Base-by-base conservation (phyloP, 2,888 invertebrate genomes). In the Yponomeuta malinellus region DNA sequence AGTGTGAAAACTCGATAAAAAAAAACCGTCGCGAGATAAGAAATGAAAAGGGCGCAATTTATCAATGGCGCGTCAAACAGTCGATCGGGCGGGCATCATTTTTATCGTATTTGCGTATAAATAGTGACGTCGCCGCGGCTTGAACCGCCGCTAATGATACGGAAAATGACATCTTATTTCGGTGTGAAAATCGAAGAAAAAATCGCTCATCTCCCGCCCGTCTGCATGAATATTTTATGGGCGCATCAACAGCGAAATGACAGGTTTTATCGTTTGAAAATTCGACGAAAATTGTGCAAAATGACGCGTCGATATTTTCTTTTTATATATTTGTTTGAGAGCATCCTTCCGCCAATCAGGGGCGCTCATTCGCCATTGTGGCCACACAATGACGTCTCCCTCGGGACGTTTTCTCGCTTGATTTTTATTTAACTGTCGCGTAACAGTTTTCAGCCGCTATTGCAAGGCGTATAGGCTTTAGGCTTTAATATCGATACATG, bases 121-220 rank as follows among this genome's bases (percentile, higher is more conserved):
- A 92, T 92, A 92, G 92, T 92, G 91, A 83, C 86, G 81, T 84
- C 86, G 85, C 80, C 85, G 87, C 85, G 85, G 52, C 52, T 85
- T 86, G 83, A 84, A 83, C 85, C 88, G 88, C 81, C 87, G 92
- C 91, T 93, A 93, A 93, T 93, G 93, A 92, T 86, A 90, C 91
- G 92, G 93, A 93, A 93, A 93, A 93, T 92, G 92, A 92, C 92
- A 90, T 92, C 93, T 92, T 92, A 92, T 93, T 92, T 88, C 89
- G 89, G 88, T 83, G 89, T 88, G 87, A 85, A 89, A 90, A 90
- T 90, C 91, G 90, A 90, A 90, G 90, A 92, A 92, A 92, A 91
- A 91, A 89, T 88, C 90, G 89, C 89, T 89, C 92, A 88, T 90
- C 90, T 88, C 86, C 83, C 89, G 84, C 86, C 85, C 87, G 88